Evolutionary conservation across 1,140 invertebrate species (phyloP), one percentile per base, ranked within the genome.

Genomic region (Zaprionus taronus): DNA sequence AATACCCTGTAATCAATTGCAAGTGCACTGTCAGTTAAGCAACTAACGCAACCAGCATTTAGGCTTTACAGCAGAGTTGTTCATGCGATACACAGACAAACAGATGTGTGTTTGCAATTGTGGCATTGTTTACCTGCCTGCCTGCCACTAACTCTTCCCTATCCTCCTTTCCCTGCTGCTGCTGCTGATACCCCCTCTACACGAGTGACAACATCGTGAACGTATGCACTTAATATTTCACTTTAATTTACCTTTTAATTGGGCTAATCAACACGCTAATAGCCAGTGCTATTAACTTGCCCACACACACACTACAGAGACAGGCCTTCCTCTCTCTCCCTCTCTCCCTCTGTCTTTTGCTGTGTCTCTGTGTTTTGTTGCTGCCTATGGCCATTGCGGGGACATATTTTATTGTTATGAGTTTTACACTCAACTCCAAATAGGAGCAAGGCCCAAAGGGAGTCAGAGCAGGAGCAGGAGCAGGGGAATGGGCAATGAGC

Each of bases 161-260:
- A 9, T n/a, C 26, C 6, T 15, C 6, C 6, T 0, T 34, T 34
- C 9, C 31, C 31, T n/a, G n/a, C 31, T 34, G 31, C 9, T 34
- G 31, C 9, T 34, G 31, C 31, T 34, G 31, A 34, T 34, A 14
- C 41, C 6, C 15, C 6, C 41, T 4, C 41, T 17, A 47, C 41
- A 44, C n/a, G 6, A 17, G 44, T 57, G 77, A 62, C 63, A 77
- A 65, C 26, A 58, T 56, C 47, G 34, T 58, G 58, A 53, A 72
- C 53, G 34, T 62, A 41, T 68, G 65, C 80, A 76, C 74, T 79
- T 77, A 70, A 74, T 90, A 85, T 80, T 89, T 90, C 86, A 90
- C 83, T 90, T 90, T 85, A 83, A 90, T 89, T 90, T 84, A 79
- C 71, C 74, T 90, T 72, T 85, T 90, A 90, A 87, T 87, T 87